Evolutionary conservation across 2,797 vertebrate species (phyloP).

Genomic region (Amphiprion clarkii): DNA sequence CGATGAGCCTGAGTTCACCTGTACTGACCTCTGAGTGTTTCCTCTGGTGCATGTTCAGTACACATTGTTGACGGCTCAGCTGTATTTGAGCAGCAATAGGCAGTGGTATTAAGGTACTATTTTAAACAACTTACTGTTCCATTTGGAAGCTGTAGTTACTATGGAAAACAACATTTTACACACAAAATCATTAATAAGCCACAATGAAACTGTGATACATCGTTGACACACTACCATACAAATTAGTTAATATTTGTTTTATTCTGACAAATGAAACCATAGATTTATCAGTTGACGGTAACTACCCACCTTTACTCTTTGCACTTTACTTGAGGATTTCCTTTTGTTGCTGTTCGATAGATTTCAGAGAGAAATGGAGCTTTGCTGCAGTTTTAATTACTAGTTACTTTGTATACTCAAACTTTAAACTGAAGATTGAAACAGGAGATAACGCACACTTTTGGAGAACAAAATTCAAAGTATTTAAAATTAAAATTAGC

Average conservation of each 20-base stretch:
- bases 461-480: not conserved
- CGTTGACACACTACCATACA: not conserved
- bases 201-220: too few relatives aligned
- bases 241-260: not conserved
- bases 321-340: too few relatives aligned
- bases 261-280: too few relatives aligned
- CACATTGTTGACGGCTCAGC: not conserved
- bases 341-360: too few relatives aligned
- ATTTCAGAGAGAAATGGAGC: too few relatives aligned
- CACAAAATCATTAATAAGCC: not conserved
- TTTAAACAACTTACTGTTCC: not conserved
- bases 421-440: too few relatives aligned
- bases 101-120: not conserved
- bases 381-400: too few relatives aligned
- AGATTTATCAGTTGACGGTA: too few relatives aligned
- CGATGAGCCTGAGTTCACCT: conserved; percentile 1
- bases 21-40: conserved; percentile 1
- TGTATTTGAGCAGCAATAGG: not conserved
- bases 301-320: too few relatives aligned
- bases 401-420: too few relatives aligned
- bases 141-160: not conserved
- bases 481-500: not conserved
- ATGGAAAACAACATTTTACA: not conserved
- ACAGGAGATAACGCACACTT: not conserved
- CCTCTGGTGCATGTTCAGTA: not conserved